Evolutionary conservation across 2,888 invertebrate genomes (phyloP).

Genomic region (Cryptosula pallasiana): DNA sequence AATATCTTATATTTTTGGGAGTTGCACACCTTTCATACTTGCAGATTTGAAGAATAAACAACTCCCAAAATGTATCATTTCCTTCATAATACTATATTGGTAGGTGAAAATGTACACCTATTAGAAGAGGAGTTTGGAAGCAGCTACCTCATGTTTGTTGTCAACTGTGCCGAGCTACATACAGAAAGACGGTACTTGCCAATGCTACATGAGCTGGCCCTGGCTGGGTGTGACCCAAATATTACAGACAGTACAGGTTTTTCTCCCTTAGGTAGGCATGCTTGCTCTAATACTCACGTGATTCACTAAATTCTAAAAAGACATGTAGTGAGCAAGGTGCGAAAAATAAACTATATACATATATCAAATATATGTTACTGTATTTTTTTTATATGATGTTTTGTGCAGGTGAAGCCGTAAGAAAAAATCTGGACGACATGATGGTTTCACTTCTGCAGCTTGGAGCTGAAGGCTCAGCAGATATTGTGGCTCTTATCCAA

Average conservation of each 20-base stretch:
- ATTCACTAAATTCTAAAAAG: too few relatives aligned
- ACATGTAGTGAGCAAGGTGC: too few relatives aligned
- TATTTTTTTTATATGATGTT: too few relatives aligned
- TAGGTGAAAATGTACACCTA: conserved; percentile 36
- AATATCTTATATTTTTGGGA: too few relatives aligned
- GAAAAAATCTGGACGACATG: conserved; percentile 20
- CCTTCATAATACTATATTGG: neutral
- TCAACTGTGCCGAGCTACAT: conserved; percentile 33
- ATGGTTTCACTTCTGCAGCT: conserved; percentile 18
- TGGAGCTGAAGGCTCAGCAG: neutral
- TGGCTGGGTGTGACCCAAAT: conserved; percentile 39
- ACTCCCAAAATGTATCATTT: neutral
- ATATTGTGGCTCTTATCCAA: neutral
- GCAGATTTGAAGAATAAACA: too few relatives aligned
- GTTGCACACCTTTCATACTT: too few relatives aligned
- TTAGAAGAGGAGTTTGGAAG: conserved; percentile 35
- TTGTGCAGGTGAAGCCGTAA: neutral
- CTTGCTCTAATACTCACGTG: too few relatives aligned
- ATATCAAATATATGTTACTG: too few relatives aligned
- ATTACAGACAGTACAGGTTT: conserved; percentile 33
- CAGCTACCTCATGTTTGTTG: conserved; percentile 39
- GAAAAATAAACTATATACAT: too few relatives aligned
- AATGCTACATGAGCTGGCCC: conserved; percentile 44
- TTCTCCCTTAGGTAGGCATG: conserved; percentile 32
- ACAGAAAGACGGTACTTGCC: conserved; percentile 40